Evolutionary conservation across 2,797 vertebrate species (phyloP).

Genomic region (Aphelocoma californica): DNA sequence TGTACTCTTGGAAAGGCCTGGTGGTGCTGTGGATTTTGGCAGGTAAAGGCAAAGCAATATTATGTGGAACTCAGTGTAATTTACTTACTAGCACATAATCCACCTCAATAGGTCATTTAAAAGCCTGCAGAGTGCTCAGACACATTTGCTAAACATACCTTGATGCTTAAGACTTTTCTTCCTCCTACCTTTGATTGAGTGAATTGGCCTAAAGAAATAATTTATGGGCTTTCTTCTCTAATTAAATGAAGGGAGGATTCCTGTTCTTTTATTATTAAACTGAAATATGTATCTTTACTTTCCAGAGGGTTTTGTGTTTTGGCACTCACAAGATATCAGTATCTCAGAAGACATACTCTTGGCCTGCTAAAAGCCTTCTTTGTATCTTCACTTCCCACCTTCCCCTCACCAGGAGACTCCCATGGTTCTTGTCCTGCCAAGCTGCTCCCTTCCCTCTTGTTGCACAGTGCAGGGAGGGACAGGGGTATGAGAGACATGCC

Average conservation of each 20-base stretch:
- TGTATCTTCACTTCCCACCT: neutral
- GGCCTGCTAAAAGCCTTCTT: neutral
- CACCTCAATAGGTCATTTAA: neutral
- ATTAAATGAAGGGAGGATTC: neutral
- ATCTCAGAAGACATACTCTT: neutral
- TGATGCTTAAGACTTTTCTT: neutral
- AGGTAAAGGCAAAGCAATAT: neutral
- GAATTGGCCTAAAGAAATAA: neutral
- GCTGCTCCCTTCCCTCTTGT: neutral
- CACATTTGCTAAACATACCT: neutral
- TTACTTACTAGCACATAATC: neutral
- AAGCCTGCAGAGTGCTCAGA: neutral
- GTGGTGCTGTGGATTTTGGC: neutral
- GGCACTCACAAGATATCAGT: neutral
- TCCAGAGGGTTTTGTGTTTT: neutral
- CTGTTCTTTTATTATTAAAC: neutral
- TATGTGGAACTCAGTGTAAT: neutral
- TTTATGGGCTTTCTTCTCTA: neutral
- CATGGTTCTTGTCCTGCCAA: neutral
- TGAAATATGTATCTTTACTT: neutral
- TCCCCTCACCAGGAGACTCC: neutral
- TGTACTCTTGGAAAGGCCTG: neutral
- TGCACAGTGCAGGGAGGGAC: neutral
- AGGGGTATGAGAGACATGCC: rapidly evolving
- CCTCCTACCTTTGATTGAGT: neutral